Percentiles rank a stretch among this genome's conserved stretches.
phyloP scores from a whole-genome alignment of 53 echinoderm and acorn worm genomes.

The Hippasteria phrygiana region DNA sequence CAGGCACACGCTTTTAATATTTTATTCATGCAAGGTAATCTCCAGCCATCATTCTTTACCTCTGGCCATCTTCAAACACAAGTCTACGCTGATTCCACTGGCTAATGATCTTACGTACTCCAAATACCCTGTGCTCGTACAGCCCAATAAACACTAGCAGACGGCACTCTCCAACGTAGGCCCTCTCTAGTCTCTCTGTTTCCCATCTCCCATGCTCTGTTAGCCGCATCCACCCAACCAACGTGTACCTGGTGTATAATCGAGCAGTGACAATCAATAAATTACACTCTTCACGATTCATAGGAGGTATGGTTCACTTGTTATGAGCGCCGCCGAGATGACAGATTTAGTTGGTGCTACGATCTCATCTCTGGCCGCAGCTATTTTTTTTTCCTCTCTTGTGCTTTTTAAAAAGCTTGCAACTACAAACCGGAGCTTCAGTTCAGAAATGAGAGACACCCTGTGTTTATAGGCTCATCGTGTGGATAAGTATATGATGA shows the following conservation, averaged over 20 bases:
- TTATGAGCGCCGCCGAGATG: conserved; percentile 41
- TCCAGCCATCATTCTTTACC: too few species aligned
- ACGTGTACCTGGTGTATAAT: conserved; percentile 51
- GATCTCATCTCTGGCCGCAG: background rate
- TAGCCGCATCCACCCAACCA: background rate
- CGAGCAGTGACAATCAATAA: conserved; percentile 63
- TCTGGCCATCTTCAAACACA: too few species aligned
- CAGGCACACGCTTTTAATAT: too few species aligned
- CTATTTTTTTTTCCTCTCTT: conserved; percentile 6
- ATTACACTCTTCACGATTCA: conserved; percentile 45
- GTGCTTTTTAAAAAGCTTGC: background rate
- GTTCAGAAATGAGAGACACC: background rate
- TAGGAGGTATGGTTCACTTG: conserved; percentile 44
- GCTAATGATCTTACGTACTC: background rate
- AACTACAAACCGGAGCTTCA: conserved; percentile 22
- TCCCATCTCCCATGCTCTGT: background rate
- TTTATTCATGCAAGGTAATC: too few species aligned
- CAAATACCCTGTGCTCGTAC: background rate
- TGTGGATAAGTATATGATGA: conserved; percentile 5
- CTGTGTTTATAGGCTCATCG: background rate
- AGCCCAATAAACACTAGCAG: conserved; percentile 1
- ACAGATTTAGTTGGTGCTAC: conserved; percentile 31
- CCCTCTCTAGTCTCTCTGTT: background rate
- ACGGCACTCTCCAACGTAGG: background rate
- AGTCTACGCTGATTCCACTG: too few species aligned